Base-by-base conservation (phyloP, 2,113 vertebrate species). In the Lates calcarifer region DNA sequence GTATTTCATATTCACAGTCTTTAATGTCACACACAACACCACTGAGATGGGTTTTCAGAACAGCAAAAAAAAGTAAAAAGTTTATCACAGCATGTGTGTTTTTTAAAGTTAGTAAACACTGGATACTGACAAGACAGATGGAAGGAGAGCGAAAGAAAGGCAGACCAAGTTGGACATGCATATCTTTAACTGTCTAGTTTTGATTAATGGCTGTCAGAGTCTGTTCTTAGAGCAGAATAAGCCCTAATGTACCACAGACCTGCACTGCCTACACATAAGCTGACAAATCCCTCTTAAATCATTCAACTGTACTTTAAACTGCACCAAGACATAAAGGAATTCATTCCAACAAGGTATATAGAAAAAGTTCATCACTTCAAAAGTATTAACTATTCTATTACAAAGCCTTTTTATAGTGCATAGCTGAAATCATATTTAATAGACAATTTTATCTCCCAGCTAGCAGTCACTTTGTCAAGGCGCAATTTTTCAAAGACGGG, bases 51-150 rank as follows among this genome's bases (percentile, higher is more conserved):
- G 26, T 55, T 28, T 62, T 63, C 29, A 65, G 17, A 29, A 60
- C 31, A 71, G 39, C 39, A 3, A 29, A 43, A 35, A 35, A 18
- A 3, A 33, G n/a, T 11, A 13, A 37, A 28, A 47, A 35, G 17
- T 31, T 47, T 53, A 63, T 49, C 4, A 13, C 22, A 29, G 45
- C 18, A 41, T 37, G 35, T 47, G 35, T 65, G 26, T 69, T 61
- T 78, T 75, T 71, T 53, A 70, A 62, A 74, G 58, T 15, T 13
- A 0, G 14, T 33, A 62, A 74, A 66, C 1, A 13, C 57, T 20
- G 17, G 35, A 43, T 63, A 64, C 2, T 56, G 84, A 82, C 57
- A 24, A 35, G 24, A 79, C 78, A 65, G 84, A 80, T 83, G 67
- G 80, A 74, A 28, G 41, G 18, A 26, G 53, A 0, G 14, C 1